Percentiles rank a stretch among this genome's conserved stretches.
Conservation (phyloP, 2,113 vertebrate species). For the Prolemur simus region DNA sequence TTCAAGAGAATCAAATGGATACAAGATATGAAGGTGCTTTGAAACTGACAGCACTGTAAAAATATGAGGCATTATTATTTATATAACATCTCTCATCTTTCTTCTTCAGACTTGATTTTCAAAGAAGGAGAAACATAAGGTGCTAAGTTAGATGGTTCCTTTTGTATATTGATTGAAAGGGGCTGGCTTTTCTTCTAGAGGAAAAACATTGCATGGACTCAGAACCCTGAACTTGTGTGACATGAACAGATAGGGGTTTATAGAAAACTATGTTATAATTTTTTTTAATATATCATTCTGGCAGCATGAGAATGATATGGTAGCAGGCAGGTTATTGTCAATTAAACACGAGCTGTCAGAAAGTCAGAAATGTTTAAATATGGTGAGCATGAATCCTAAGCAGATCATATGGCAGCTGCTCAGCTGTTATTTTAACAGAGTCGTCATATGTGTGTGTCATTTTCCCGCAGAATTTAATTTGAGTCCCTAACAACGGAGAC, state of each 20-base stretch:
- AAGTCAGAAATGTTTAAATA: conserved; percentile 75
- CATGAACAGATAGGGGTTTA: conserved; percentile 25
- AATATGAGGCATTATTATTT: neutral
- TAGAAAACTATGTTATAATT: conserved; percentile 21
- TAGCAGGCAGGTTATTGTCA: conserved; percentile 76
- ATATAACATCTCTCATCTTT: conserved; percentile 23
- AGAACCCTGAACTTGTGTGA: conserved; percentile 34
- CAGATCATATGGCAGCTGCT: conserved; percentile 65
- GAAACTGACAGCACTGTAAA: neutral
- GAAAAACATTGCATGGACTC: neutral
- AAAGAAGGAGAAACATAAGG: conserved; percentile 55
- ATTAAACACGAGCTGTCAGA: conserved; percentile 81
- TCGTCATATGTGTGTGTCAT: conserved; percentile 62
- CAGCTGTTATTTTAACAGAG: conserved; percentile 66
- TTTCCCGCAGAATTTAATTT: conserved; percentile 79
- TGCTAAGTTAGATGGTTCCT: conserved; percentile 73
- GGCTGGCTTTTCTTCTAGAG: neutral
- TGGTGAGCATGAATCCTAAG: conserved; percentile 76
- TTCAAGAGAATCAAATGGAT: neutral
- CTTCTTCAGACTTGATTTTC: conserved; percentile 63
- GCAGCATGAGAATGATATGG: conserved; percentile 32
- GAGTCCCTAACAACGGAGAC: conserved; percentile 73
- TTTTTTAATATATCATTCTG: conserved; percentile 49
- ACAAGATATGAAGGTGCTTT: neutral
- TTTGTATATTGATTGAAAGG: neutral